Conservation (phyloP, 2,113 vertebrate species). For the Emydura subglobosa region DNA sequence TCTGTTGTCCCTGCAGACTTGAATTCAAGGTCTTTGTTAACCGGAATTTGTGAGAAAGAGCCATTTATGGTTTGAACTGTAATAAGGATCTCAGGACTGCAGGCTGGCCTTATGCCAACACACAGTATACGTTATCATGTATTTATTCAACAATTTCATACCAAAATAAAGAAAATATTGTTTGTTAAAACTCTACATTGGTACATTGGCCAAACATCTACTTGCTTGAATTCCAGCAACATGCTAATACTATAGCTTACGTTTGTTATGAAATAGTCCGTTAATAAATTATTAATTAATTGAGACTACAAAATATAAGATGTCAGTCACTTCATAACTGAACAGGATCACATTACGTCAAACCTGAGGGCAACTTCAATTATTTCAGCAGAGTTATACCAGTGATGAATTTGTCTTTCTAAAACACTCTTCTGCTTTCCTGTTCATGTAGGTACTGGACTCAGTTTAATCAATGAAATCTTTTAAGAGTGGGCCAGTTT, state of each 20-base stretch:
- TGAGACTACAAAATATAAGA: background rate
- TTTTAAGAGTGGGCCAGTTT: background rate
- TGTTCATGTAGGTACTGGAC: background rate
- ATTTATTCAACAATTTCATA: conserved; percentile 39
- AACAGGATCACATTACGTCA: conserved; percentile 25
- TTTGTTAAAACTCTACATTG: background rate
- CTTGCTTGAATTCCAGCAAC: background rate
- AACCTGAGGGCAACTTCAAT: background rate
- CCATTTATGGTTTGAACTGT: conserved; percentile 58
- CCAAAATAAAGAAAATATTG: background rate
- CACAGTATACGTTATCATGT: conserved; percentile 32
- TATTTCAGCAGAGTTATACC: background rate
- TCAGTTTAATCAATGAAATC: background rate
- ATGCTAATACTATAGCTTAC: conserved; percentile 18
- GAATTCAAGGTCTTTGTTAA: conserved; percentile 23
- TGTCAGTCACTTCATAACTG: conserved; percentile 33
- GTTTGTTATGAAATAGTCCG: conserved; percentile 14
- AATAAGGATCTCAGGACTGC: conserved; percentile 41
- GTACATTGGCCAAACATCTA: background rate
- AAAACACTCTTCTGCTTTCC: background rate
- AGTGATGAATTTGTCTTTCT: background rate
- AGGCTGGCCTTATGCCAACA: conserved; percentile 41
- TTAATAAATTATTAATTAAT: conserved; percentile 47
- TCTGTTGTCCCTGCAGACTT: background rate
- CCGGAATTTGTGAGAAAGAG: conserved; percentile 29